Evolutionary conservation across 2,797 vertebrate species (phyloP).

Genomic region (Microctenopoma lineatum): DNA sequence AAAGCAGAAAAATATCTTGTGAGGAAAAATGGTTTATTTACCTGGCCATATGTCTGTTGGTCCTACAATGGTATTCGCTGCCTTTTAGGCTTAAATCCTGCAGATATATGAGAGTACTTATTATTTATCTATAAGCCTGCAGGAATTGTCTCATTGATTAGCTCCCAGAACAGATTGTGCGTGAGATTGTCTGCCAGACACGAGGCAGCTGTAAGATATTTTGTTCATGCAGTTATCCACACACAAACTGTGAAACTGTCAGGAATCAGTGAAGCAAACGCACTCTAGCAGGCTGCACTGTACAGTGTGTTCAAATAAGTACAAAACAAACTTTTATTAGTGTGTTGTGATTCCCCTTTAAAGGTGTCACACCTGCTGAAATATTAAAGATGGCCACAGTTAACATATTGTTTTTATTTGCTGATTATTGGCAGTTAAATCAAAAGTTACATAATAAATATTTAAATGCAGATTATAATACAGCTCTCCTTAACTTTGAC

Average conservation of each 20-base stretch:
- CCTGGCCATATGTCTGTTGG: conserved; percentile 21
- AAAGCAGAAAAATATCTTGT: conserved; percentile 7
- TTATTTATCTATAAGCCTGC: conserved; percentile 29
- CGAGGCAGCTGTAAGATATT: conserved; percentile 2
- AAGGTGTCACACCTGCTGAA: background rate
- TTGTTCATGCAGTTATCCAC: conserved; percentile 11
- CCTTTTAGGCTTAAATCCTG: conserved; percentile 20
- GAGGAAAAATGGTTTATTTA: conserved; percentile 24
- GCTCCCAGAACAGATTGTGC: conserved; percentile 10
- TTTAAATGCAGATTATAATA: background rate
- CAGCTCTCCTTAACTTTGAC: background rate
- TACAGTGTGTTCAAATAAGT: background rate
- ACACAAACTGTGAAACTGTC: background rate
- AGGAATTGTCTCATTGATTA: conserved; percentile 28
- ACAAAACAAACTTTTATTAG: too few relatives aligned
- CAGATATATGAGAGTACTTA: conserved; percentile 7
- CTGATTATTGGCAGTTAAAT: too few relatives aligned
- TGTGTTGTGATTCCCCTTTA: background rate
- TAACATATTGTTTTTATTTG: background rate
- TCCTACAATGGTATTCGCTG: conserved; percentile 7
- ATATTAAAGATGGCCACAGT: too few relatives aligned
- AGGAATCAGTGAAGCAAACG: background rate
- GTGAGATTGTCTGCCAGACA: background rate
- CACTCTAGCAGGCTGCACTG: background rate
- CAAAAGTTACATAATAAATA: background rate